Evolutionary conservation across 2,797 vertebrate genomes (phyloP), one percentile per base, ranked within the genome.

Genomic region (Fistularia commersonii): DNA sequence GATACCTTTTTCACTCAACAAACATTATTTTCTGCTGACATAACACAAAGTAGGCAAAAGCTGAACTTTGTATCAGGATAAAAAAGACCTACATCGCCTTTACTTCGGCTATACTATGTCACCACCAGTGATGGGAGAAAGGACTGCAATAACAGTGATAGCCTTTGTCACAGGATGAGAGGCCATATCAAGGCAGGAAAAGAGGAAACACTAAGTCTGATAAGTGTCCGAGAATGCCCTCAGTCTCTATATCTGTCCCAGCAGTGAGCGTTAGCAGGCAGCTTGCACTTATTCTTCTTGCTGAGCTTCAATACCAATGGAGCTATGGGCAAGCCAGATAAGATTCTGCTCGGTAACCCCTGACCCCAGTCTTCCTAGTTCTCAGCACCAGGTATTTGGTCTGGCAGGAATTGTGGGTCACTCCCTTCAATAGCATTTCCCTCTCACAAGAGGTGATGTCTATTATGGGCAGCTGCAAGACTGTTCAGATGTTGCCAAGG

Each of bases 91-190:
- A 64, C 59, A 66, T 53, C 64, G 81, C 80, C 77, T 83, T 82
- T 80, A 74, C 58, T 41, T 72, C 10, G 14, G 54, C 66, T 73
- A 74, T 77, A 79, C 12, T 56, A 61, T 84, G 81, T 81, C 79
- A 82, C 74, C 80, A 66, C 66, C 66, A 75, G 66, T 77, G 72
- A 67, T 45, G 13, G 34, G 66, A 72, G 70, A 74, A 60, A 51
- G 37, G 71, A 64, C 89, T 91, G 87, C 64, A 90, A 87, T 75
- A 88, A 89, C 83, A 88, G 45, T 69, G 89, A 90, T 89, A 88
- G 82, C 53, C 62, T 49, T 1, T 38, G 63, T 60, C 60, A 76
- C 86, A 83, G 81, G 85, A 87, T 81, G 81, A 83, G 76, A 59
- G 78, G 57, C 49, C 48, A 65, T 84, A 82, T 88, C 82, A 65